These are phyloP conservation scores for Rapana venosa DNA, from an alignment of 2,888 invertebrate genomes.

Conservation along the genomic window DNA sequence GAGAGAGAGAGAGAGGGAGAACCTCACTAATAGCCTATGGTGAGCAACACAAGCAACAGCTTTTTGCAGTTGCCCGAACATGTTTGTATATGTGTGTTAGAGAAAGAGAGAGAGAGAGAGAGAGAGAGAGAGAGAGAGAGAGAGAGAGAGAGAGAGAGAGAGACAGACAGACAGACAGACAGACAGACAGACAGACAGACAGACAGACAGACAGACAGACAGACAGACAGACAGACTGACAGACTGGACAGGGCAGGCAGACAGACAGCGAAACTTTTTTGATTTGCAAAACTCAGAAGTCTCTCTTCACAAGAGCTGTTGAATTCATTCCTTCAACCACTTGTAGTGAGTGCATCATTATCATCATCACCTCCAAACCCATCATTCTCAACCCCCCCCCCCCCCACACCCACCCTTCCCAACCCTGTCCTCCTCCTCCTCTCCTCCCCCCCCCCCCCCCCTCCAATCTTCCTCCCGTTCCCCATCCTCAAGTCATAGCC, in stretches of 20 bases:
- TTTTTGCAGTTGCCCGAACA: too few species aligned
- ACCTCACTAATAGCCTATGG: too few species aligned
- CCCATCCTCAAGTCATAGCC: not conserved
- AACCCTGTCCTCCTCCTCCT: not conserved
- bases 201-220: not conserved
- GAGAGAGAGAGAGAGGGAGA: not conserved
- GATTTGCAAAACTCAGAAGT: too few species aligned
- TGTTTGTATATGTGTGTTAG: too few species aligned
- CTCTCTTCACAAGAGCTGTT: too few species aligned
- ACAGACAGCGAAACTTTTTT: too few species aligned
- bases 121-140: not conserved
- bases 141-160: constrained; percentile 7
- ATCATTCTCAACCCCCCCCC: not conserved
- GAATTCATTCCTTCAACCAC: too few species aligned
- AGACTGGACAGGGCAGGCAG: not conserved
- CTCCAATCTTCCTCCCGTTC: constrained; percentile 6
- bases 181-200: not conserved
- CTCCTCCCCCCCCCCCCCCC: not conserved
- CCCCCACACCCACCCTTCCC: not conserved
- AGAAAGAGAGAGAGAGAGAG: too few species aligned
- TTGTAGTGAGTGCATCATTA: too few species aligned
- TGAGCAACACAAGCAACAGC: too few species aligned
- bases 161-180: not conserved
- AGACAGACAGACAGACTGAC: not conserved
- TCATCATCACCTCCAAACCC: too few species aligned